Percentiles rank a stretch among this genome's conserved stretches.
Conservation (phyloP, 2,797 vertebrate species). For the Platyrinchus mystaceus region DNA sequence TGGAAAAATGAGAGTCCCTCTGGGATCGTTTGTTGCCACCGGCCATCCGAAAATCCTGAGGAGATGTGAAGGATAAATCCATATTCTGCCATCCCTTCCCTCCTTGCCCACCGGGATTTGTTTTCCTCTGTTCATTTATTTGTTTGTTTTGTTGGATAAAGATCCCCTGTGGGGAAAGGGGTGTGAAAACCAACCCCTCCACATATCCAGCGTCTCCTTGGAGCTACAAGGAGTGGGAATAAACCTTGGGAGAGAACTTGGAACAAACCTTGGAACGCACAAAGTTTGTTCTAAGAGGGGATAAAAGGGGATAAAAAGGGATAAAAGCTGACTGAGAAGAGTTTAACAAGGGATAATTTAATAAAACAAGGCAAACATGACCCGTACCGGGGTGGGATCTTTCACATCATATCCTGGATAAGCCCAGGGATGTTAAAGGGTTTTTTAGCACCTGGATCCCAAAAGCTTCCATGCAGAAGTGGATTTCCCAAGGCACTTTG, state of each 20-base stretch:
- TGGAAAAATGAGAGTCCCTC: background rate
- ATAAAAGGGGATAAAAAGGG: background rate
- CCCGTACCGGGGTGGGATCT: background rate
- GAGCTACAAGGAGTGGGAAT: background rate
- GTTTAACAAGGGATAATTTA: background rate
- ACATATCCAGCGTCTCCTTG: background rate
- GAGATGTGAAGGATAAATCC: background rate
- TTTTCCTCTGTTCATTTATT: background rate
- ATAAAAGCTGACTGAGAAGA: background rate
- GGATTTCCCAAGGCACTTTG: background rate
- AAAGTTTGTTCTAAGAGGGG: rapidly evolving
- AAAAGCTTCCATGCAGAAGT: background rate
- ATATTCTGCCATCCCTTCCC: background rate
- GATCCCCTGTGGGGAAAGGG: background rate
- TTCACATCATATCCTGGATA: background rate
- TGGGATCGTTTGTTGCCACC: background rate
- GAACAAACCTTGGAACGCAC: rapidly evolving
- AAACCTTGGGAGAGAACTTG: background rate
- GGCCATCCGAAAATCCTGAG: rapidly evolving
- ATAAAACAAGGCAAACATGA: background rate
- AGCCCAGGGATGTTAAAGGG: background rate
- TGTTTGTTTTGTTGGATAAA: background rate
- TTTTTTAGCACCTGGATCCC: background rate
- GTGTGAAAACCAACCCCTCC: background rate
- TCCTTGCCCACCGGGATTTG: background rate